Evolutionary conservation across 2,797 vertebrate species (phyloP).

Genomic region (Sitta carolinensis): DNA sequence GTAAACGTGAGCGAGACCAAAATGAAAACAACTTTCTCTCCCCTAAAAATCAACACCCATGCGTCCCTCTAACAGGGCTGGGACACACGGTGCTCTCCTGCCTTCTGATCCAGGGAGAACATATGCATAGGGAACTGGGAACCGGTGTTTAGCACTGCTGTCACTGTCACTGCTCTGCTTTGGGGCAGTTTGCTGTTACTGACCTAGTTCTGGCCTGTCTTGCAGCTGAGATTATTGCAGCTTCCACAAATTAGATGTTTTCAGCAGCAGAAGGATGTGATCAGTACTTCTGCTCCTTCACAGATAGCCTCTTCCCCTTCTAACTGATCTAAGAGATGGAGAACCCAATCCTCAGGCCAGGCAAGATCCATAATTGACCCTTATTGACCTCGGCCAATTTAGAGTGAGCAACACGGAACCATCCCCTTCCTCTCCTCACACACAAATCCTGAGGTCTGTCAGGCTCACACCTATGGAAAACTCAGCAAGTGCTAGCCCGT

Average conservation of each 20-base stretch:
- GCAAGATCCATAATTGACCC: slow-evolving; percentile 13
- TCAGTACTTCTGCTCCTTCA: neutral
- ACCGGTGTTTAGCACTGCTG: neutral
- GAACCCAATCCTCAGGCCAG: slow-evolving; percentile 16
- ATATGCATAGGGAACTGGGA: rapidly evolving
- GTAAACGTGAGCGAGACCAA: neutral
- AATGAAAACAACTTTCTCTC: neutral
- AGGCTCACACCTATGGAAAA: neutral
- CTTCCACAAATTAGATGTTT: neutral
- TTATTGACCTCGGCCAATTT: neutral
- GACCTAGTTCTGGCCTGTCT: neutral
- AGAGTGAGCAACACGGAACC: neutral
- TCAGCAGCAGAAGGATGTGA: neutral
- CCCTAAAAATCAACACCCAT: neutral
- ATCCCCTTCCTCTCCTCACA: neutral
- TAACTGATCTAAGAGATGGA: neutral
- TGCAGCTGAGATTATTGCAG: neutral
- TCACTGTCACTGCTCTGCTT: neutral
- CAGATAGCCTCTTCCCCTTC: neutral
- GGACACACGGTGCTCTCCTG: neutral
- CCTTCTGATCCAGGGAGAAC: neutral
- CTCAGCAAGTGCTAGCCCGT: neutral
- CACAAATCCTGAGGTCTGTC: neutral
- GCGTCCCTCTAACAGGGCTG: rapidly evolving
- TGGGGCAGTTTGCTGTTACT: neutral